A percentile compares a stretch with the other conserved stretches of the same genome.
phyloP scores from a whole-genome alignment of 2,113 vertebrate genomes.

The Spilogale gracilis region DNA sequence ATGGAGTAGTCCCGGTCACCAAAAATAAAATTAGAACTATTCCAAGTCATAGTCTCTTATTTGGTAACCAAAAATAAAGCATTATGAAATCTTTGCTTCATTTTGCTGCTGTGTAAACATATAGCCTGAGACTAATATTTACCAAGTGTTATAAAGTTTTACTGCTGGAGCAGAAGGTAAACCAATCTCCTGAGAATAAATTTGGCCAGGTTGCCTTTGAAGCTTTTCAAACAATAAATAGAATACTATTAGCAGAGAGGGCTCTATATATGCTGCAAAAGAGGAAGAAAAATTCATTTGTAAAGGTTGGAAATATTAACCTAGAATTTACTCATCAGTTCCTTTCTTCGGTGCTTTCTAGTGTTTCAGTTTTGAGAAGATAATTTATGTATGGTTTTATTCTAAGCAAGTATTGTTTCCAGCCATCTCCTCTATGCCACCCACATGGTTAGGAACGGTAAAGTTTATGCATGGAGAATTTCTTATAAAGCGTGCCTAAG shows the following conservation, averaged over 20 bases:
- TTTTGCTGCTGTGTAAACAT: background rate
- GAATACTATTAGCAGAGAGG: constrained; percentile 16
- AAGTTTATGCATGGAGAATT: background rate
- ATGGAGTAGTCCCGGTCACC: too few species aligned
- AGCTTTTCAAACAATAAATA: constrained; percentile 83
- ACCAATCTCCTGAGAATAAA: constrained; percentile 72
- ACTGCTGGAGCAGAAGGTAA: constrained; percentile 81
- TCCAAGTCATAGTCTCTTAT: background rate
- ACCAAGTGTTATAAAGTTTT: constrained; percentile 80
- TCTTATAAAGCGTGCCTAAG: background rate
- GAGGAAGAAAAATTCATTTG: constrained; percentile 24
- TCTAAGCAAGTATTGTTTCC: background rate
- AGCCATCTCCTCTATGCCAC: background rate
- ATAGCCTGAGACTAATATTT: constrained; percentile 57
- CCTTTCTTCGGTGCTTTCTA: background rate
- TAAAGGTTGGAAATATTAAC: constrained; percentile 27
- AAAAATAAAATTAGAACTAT: background rate
- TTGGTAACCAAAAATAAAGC: background rate
- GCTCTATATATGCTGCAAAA: background rate
- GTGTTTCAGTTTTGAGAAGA: constrained; percentile 2
- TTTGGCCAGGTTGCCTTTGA: constrained; percentile 71
- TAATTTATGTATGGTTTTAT: background rate
- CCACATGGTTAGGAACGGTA: background rate
- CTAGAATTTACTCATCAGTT: background rate
- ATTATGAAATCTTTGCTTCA: constrained; percentile 4